phyloP scores from a whole-genome alignment of 2,888 invertebrate species.

The Fragum fragum region DNA sequence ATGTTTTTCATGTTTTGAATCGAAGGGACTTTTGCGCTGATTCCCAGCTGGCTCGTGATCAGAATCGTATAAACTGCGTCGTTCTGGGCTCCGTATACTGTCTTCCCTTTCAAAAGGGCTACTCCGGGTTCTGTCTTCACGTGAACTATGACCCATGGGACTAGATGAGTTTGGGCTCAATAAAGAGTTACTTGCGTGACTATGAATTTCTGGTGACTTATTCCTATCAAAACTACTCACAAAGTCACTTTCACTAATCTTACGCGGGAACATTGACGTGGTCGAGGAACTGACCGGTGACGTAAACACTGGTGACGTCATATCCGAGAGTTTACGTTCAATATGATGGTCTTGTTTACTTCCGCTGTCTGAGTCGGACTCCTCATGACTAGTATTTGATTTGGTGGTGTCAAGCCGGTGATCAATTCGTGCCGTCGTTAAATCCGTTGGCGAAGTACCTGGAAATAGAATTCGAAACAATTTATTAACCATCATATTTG shows the following conservation, averaged over 20 bases:
- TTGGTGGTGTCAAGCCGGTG: slow-evolving; percentile 65
- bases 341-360: slow-evolving; percentile 33
- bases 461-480: slow-evolving; percentile 31
- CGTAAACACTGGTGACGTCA: slow-evolving; percentile 45
- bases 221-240: slow-evolving; percentile 68
- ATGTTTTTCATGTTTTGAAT: slow-evolving; percentile 58
- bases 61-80: slow-evolving; percentile 45
- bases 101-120: slow-evolving; percentile 54
- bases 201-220: slow-evolving; percentile 68
- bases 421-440: slow-evolving; percentile 56
- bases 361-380: slow-evolving; percentile 64
- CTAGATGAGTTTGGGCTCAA: slow-evolving; percentile 57
- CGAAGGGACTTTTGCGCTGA: slow-evolving; percentile 58
- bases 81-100: slow-evolving; percentile 31
- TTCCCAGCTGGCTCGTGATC: slow-evolving; percentile 38
- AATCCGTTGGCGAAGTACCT: slow-evolving; percentile 63
- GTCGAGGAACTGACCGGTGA: slow-evolving; percentile 60
- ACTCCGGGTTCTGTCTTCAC: slow-evolving; percentile 42
- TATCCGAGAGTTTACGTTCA: slow-evolving; percentile 15
- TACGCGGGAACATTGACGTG: slow-evolving; percentile 56
- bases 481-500: no score
- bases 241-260: slow-evolving; percentile 69
- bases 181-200: slow-evolving; percentile 49
- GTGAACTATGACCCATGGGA: slow-evolving; percentile 52
- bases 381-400: slow-evolving; percentile 65